These are phyloP conservation scores for Chaetops frenatus DNA, from an alignment of 2,113 vertebrate genomes.

Conservation along the genomic window DNA sequence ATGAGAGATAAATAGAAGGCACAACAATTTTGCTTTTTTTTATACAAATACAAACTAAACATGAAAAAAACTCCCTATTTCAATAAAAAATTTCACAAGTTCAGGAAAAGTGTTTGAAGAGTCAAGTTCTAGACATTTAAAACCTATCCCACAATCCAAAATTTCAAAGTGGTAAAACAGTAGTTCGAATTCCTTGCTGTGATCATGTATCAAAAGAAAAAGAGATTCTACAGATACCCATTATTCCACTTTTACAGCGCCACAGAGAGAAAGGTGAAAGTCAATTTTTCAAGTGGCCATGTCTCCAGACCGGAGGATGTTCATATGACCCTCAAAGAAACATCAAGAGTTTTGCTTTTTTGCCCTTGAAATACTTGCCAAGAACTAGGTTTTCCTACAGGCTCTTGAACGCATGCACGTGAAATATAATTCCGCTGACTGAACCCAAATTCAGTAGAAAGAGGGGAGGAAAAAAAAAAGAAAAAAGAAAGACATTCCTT, in stretches of 20 bases:
- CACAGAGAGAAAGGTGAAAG: slow-evolving; percentile 58
- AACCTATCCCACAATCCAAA: slow-evolving; percentile 75
- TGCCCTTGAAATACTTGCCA: slow-evolving; percentile 70
- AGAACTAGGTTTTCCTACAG: slow-evolving; percentile 68
- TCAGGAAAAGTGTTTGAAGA: slow-evolving; percentile 74
- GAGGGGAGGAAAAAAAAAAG: neutral
- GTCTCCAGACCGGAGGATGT: slow-evolving; percentile 58
- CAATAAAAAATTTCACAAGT: slow-evolving; percentile 75
- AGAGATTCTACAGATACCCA: slow-evolving; percentile 60
- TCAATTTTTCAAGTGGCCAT: slow-evolving; percentile 66
- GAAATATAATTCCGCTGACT: slow-evolving; percentile 71
- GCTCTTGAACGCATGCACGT: slow-evolving; percentile 65
- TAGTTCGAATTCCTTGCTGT: slow-evolving; percentile 64
- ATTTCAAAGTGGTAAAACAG: slow-evolving; percentile 72
- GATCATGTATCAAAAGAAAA: slow-evolving; percentile 71
- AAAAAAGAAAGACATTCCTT: slow-evolving; percentile 55
- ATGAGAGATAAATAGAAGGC: slow-evolving; percentile 86
- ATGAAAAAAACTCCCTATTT: slow-evolving; percentile 75
- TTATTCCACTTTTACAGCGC: slow-evolving; percentile 72
- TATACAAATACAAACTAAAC: slow-evolving; percentile 84
- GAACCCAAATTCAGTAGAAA: slow-evolving; percentile 69
- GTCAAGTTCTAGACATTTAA: slow-evolving; percentile 76
- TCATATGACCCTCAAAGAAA: slow-evolving; percentile 44
- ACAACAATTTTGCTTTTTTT: slow-evolving; percentile 81
- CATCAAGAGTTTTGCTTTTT: slow-evolving; percentile 48